A percentile compares a stretch with the other conserved stretches of the same genome.
Conservation (phyloP, 2,113 vertebrate genomes). For the Dipodomys spectabilis region DNA sequence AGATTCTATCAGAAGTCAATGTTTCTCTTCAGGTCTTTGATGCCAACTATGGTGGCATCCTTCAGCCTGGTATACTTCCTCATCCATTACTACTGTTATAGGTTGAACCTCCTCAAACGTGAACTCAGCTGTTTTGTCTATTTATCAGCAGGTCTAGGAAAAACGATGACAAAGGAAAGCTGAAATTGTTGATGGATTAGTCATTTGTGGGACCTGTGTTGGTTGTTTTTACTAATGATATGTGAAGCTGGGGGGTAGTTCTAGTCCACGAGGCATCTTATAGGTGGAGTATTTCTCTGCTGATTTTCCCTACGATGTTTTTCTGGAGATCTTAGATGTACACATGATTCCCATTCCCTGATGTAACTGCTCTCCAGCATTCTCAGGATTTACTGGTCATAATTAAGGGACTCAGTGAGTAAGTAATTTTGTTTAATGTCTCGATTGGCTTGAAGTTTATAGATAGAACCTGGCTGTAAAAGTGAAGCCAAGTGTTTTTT, state of each 20-base stretch:
- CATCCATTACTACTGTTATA: not conserved
- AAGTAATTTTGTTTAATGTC: not conserved
- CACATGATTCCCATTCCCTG: not conserved
- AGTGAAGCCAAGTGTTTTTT: conserved; percentile 3
- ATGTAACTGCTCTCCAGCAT: not conserved
- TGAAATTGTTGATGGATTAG: conserved; percentile 12
- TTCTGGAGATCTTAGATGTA: not conserved
- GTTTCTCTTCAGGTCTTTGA: not conserved
- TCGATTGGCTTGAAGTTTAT: not conserved
- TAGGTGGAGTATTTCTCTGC: not conserved
- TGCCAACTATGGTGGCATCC: no score
- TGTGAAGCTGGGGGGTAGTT: not conserved
- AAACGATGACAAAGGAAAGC: not conserved
- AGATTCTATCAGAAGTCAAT: not conserved
- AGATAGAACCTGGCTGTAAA: not conserved
- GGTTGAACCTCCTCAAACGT: not conserved
- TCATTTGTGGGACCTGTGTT: not conserved
- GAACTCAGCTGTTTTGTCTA: conserved; percentile 6
- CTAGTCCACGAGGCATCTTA: not conserved
- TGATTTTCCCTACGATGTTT: not conserved
- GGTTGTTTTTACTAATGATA: not conserved
- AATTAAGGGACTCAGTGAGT: not conserved
- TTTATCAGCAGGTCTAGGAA: not conserved
- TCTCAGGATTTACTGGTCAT: not conserved
- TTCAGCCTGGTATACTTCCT: not conserved